Conservation (phyloP, 1,140 invertebrate genomes). For the Brachionus koreanus region DNA sequence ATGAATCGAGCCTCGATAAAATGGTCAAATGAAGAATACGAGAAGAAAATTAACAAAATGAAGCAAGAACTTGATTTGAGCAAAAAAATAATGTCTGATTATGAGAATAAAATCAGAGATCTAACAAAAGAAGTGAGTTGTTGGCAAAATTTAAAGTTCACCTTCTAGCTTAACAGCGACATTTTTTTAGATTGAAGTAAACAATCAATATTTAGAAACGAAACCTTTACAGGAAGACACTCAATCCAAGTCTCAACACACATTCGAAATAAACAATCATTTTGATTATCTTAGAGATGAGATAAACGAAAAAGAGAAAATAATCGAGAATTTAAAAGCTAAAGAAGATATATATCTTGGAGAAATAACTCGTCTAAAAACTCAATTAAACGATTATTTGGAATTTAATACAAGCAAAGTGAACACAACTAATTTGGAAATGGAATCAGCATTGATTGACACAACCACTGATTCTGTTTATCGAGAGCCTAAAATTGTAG, state of each 20-base stretch:
- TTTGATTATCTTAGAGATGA: constrained; percentile 12
- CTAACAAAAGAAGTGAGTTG: not conserved
- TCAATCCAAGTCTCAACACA: not conserved
- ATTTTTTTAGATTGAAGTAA: not conserved
- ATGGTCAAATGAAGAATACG: constrained; percentile 36
- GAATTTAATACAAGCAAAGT: not conserved
- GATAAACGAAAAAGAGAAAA: constrained; percentile 15
- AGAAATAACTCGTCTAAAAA: constrained; percentile 29
- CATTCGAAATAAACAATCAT: constrained; percentile 12
- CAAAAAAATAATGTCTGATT: not conserved
- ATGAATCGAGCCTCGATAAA: not conserved
- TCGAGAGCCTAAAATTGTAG: constrained; percentile 7
- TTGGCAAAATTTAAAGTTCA: not conserved
- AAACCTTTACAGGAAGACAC: constrained; percentile 21
- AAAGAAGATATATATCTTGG: not conserved
- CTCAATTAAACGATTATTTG: constrained; percentile 1
- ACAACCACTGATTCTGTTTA: not conserved
- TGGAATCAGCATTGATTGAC: not conserved
- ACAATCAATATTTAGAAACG: not conserved
- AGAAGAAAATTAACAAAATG: not conserved
- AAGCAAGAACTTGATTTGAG: constrained; percentile 24
- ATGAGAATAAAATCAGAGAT: not conserved
- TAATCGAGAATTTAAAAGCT: not conserved
- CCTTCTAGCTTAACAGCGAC: not conserved
- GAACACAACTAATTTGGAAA: not conserved